Evolutionary conservation across 2,888 invertebrate species (phyloP).

Genomic region (Drosophila crucigera): DNA sequence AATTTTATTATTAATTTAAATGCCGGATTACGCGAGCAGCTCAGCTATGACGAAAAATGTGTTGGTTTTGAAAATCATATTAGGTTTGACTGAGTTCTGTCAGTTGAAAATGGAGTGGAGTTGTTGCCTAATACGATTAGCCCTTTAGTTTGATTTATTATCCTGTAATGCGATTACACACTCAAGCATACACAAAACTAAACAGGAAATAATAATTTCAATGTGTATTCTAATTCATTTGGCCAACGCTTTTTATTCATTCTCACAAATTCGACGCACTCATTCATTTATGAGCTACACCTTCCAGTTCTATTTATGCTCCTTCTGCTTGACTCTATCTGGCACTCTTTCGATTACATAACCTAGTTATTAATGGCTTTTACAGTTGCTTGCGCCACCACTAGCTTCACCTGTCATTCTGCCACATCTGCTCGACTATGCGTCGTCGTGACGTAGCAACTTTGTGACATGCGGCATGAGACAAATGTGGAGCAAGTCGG

Average conservation of each 20-base stretch:
- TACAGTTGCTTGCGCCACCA: conserved; percentile 13
- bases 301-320: neutral
- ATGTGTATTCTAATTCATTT: conserved; percentile 7
- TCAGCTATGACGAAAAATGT: neutral
- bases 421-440: conserved; percentile 17
- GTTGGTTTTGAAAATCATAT: neutral
- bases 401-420: conserved; percentile 18
- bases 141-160: neutral
- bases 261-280: conserved; percentile 16
- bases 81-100: neutral
- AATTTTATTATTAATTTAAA: neutral
- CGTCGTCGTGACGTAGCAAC: conserved; percentile 70
- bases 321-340: conserved; percentile 1
- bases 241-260: conserved; percentile 1
- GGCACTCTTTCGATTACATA: conserved; percentile 64
- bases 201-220: neutral
- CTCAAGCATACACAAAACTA: neutral
- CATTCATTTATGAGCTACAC: conserved; percentile 27
- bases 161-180: neutral
- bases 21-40: neutral
- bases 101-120: neutral
- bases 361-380: conserved; percentile 74
- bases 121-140: neutral
- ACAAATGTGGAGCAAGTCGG: conserved; percentile 64
- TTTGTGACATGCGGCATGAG: conserved; percentile 67